These are phyloP conservation scores for Calidris pugnax DNA, from an alignment of 2,113 vertebrate species.

Conservation along the genomic window DNA sequence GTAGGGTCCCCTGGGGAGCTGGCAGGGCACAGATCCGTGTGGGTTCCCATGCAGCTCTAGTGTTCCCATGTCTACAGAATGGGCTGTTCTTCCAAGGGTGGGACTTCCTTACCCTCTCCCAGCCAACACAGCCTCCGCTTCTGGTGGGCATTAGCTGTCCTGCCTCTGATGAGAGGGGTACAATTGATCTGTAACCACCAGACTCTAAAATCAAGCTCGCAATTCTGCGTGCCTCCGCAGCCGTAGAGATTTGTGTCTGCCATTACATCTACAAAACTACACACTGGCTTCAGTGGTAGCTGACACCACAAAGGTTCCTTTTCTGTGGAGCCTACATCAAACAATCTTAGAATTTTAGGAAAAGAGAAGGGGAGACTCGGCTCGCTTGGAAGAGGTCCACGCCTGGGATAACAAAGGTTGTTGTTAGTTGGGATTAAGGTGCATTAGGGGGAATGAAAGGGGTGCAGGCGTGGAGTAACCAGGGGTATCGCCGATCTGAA, in stretches of 20 bases:
- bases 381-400: not conserved
- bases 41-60: not conserved
- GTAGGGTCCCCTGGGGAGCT: not conserved
- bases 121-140: fast-evolving
- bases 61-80: not conserved
- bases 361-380: not conserved
- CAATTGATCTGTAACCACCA: too few relatives aligned
- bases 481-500: not conserved
- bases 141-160: not conserved
- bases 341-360: not conserved
- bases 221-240: not conserved
- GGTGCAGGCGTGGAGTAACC: not conserved
- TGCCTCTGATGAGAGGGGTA: not conserved
- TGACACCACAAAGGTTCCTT: not conserved
- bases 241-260: not conserved
- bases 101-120: not conserved
- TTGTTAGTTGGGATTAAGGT: constrained; percentile 13
- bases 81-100: not conserved
- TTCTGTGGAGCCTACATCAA: not conserved
- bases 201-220: not conserved
- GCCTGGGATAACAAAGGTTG: not conserved
- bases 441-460: constrained; percentile 6
- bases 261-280: not conserved
- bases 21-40: not conserved
- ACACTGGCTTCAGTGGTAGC: not conserved